Evolutionary conservation across 2,113 vertebrate genomes (phyloP), one percentile per base, ranked within the genome.

Genomic region (Paramisgurnus dabryanus): DNA sequence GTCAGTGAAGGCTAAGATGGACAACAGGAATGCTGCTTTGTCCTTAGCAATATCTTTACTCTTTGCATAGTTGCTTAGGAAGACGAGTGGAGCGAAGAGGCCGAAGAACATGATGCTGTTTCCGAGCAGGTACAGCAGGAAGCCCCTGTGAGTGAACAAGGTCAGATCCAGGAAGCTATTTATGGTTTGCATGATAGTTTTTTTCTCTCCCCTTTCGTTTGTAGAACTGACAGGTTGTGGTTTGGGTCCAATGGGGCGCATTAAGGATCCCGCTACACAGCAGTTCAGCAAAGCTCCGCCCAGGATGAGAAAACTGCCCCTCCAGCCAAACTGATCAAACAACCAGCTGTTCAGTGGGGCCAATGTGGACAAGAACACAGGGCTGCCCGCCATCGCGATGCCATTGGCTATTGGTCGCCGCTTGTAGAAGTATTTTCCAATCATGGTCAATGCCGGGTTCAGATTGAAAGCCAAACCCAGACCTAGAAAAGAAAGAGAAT

Each of bases 401-500:
- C 98, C 98, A 0, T 99, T 99, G 61, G 98, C 98, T 80, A 99
- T 89, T 0, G 98, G 98, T 9, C 98, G 94, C 0, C 78, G 94
- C 80, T 96, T 95, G 90, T 91, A 98, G 91, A 99, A 99, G 85
- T 99, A 99, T 82, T 96, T 98, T 55, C 98, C 98, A 0, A 99
- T 99, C 97, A 99, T 99, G 0, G 98, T 99, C 83, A 99, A 91
- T 22, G 98, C 96, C 0, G 98, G 98, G 81, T 99, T 98, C 88
- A 99, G 89, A 89, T 99, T 99, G 87, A 99, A 98, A 0, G 98
- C 95, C 27, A 99, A 92, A 5, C 98, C 98, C 82, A 99, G 89
- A 82, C 98, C 98, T 98, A 85, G 11, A 85, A 1, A 27, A 5
- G 67, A 5, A 11, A 22, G 15, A 43, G 15, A 12, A 47, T 4